phyloP scores from a whole-genome alignment of 1,140 invertebrate species.

The Camponotus vicinus region DNA sequence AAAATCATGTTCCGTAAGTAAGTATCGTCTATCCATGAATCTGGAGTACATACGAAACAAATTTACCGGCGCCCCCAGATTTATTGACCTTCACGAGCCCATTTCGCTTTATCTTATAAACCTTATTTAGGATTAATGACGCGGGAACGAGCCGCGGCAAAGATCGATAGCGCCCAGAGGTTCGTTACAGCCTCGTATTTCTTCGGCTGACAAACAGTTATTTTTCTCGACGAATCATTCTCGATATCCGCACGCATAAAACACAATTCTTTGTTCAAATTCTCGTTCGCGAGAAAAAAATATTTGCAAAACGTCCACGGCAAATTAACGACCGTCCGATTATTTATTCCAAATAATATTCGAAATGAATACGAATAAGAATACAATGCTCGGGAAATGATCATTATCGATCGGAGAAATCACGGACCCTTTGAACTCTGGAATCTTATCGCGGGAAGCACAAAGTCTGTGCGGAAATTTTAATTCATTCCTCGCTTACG shows the following conservation, averaged over 20 bases:
- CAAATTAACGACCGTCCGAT: not conserved
- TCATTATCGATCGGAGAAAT: constrained; percentile 73
- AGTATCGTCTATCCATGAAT: constrained; percentile 64
- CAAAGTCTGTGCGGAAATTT: constrained; percentile 74
- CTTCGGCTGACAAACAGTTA: constrained; percentile 62
- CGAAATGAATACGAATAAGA: not conserved
- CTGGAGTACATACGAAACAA: constrained; percentile 60
- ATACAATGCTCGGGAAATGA: constrained; percentile 29
- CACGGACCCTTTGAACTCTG: constrained; percentile 72
- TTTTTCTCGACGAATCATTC: constrained; percentile 58
- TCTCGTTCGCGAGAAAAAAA: not conserved
- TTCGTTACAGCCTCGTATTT: constrained; percentile 68
- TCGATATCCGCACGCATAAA: constrained; percentile 13
- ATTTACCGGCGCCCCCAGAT: constrained; percentile 63
- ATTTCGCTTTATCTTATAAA: constrained; percentile 72
- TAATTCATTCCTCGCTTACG: constrained; percentile 75
- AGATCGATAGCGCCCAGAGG: constrained; percentile 66
- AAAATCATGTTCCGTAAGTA: constrained; percentile 37
- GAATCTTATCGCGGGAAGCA: constrained; percentile 77
- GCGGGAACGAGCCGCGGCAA: constrained; percentile 54
- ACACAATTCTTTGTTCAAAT: not conserved
- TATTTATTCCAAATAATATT: constrained; percentile 5
- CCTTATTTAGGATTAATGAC: constrained; percentile 75
- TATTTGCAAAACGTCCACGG: not conserved
- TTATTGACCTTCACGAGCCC: constrained; percentile 66